Percentiles rank a stretch among this genome's conserved stretches.
phyloP scores from a whole-genome alignment of 2,888 invertebrate species.

The Venusia cambrica region DNA sequence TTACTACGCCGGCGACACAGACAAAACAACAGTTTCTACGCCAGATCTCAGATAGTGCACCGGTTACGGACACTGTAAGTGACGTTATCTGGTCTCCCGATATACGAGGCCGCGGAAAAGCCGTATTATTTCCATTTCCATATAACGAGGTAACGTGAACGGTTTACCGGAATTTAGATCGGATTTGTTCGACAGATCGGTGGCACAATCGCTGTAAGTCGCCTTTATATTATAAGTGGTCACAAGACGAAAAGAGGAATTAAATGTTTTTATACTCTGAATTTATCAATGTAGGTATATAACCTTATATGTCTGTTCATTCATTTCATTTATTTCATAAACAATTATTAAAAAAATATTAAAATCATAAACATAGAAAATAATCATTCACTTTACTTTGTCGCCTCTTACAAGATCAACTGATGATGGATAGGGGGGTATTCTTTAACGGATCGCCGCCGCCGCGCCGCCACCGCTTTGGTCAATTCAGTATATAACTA shows the following conservation, averaged over 20 bases:
- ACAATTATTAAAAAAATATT: too few species aligned
- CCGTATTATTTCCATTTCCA: conserved; percentile 32
- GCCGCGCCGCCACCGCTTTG: too few species aligned
- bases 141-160: conserved; percentile 30
- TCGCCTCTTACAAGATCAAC: too few species aligned
- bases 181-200: conserved; percentile 20
- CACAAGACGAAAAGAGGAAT: conserved; percentile 8
- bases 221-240: conserved; percentile 12
- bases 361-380: too few species aligned
- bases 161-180: conserved; percentile 23
- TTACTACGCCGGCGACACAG: conserved; percentile 9
- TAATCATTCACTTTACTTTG: too few species aligned
- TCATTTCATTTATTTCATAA: too few species aligned
- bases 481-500: too few species aligned
- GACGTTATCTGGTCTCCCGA: conserved; percentile 28
- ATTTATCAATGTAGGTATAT: too few species aligned
- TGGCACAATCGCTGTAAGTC: conserved; percentile 8
- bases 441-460: too few species aligned
- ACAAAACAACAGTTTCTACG: conserved; percentile 5
- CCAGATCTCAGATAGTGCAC: conserved; percentile 20
- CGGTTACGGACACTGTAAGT: conserved; percentile 25
- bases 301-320: too few species aligned
- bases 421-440: too few species aligned
- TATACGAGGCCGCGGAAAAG: conserved; percentile 31
- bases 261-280: neutral